Evolutionary conservation across 2,888 invertebrate genomes (phyloP).

Genomic region (Aromia moschata): DNA sequence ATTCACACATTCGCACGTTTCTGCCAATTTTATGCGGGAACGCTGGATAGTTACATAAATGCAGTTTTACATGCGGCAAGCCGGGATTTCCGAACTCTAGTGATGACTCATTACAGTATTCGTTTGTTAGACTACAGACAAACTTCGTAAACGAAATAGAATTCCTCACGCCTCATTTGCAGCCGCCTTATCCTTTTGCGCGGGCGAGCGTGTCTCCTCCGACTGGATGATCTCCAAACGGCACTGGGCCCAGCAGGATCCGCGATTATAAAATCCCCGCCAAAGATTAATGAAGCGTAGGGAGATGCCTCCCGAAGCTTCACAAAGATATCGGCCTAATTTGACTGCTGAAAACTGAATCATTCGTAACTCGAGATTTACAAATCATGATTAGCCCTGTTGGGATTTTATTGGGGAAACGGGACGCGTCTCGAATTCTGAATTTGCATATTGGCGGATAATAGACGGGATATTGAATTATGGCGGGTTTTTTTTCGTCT

Average conservation of each 20-base stretch:
- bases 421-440: conserved; percentile 10
- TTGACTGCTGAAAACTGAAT: conserved; percentile 47
- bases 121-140: too few species aligned
- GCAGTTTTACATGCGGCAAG: too few species aligned
- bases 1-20: too few species aligned
- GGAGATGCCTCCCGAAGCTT: conserved; percentile 25
- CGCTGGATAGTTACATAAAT: too few species aligned
- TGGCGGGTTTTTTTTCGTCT: too few species aligned
- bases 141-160: too few species aligned
- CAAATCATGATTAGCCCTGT: conserved; percentile 38
- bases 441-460: conserved; percentile 15
- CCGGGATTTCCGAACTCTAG: too few species aligned
- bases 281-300: conserved; percentile 29
- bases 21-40: too few species aligned
- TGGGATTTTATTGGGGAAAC: conserved; percentile 33
- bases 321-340: conserved; percentile 44
- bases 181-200: neutral
- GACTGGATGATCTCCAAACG: conserved; percentile 20
- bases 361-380: conserved; percentile 37
- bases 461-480: neutral
- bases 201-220: neutral
- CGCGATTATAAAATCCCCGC: conserved; percentile 15
- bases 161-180: too few species aligned
- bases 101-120: too few species aligned
- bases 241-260: conserved; percentile 13